Evolutionary conservation across 1,140 invertebrate genomes (phyloP).

Genomic region (Maconellicoccus hirsutus): DNA sequence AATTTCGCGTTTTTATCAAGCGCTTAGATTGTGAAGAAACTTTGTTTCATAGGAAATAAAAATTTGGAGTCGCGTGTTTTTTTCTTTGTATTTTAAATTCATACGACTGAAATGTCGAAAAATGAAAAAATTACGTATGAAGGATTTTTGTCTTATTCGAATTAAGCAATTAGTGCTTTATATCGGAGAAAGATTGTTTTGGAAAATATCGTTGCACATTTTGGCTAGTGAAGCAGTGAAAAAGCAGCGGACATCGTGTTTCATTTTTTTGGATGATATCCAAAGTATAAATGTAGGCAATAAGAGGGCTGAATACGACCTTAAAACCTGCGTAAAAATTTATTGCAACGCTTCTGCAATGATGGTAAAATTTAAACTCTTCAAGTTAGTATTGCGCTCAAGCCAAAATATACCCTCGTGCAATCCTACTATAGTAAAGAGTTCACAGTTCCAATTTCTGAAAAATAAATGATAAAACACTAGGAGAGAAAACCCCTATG

Average conservation of each 20-base stretch:
- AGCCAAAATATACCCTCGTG: not conserved
- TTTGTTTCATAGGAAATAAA: too few relatives aligned
- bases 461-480: not conserved
- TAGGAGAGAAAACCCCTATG: not conserved
- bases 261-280: not conserved
- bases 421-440: not conserved
- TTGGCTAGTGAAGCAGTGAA: not conserved
- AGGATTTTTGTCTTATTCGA: too few relatives aligned
- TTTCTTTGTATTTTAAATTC: too few relatives aligned
- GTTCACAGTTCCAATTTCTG: not conserved
- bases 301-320: not conserved
- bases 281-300: not conserved
- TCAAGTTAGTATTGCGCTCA: not conserved
- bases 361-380: not conserved
- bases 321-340: not conserved
- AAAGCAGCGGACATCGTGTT: not conserved
- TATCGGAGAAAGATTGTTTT: not conserved
- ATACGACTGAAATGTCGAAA: too few relatives aligned
- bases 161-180: too few relatives aligned
- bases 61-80: too few relatives aligned
- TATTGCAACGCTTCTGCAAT: not conserved
- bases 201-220: conserved; percentile 2
- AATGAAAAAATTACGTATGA: too few relatives aligned
- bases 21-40: too few relatives aligned
- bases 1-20: too few relatives aligned